Percentiles rank a stretch among this genome's conserved stretches.
Conservation (phyloP, 2,113 vertebrate species). For the Trichomycterus rosablanca region DNA sequence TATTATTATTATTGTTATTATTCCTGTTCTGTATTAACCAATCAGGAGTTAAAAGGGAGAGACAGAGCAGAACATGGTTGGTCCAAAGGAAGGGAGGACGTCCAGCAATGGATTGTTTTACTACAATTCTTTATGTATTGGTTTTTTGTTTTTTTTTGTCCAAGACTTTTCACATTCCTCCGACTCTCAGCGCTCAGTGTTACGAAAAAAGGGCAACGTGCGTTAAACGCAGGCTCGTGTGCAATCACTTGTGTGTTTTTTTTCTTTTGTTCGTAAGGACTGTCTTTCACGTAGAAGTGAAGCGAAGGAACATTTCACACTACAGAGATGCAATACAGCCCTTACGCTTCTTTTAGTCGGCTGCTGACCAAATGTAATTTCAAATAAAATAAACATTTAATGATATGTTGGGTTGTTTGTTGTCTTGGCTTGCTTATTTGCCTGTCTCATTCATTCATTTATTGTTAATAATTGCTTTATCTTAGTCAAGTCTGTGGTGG, state of each 20-base stretch:
- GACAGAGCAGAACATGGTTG: too few relatives aligned
- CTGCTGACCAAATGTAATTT: constrained; percentile 45
- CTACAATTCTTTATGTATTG: background rate
- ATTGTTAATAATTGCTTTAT: too few relatives aligned
- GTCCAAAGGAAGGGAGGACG: constrained; percentile 18
- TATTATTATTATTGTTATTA: constrained; percentile 41
- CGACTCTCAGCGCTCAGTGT: constrained; percentile 45
- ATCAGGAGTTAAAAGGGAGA: too few relatives aligned
- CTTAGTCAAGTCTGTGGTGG: too few relatives aligned
- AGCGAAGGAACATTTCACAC: background rate
- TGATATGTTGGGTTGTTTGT: too few relatives aligned
- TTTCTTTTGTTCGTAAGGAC: constrained; percentile 4
- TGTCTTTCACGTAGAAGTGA: background rate
- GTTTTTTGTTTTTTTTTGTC: background rate
- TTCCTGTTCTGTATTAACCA: constrained; percentile 38
- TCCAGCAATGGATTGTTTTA: background rate
- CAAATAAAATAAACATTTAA: constrained; percentile 40
- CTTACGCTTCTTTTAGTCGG: constrained; percentile 27
- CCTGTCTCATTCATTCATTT: too few relatives aligned
- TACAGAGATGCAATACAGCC: too few relatives aligned
- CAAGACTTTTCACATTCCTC: constrained; percentile 27
- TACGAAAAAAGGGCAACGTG: constrained; percentile 44
- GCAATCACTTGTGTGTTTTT: constrained; percentile 39
- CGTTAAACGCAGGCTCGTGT: constrained; percentile 40
- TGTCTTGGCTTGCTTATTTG: too few relatives aligned